phyloP scores from a whole-genome alignment of 2,797 vertebrate genomes.

The Falco columbarius region DNA sequence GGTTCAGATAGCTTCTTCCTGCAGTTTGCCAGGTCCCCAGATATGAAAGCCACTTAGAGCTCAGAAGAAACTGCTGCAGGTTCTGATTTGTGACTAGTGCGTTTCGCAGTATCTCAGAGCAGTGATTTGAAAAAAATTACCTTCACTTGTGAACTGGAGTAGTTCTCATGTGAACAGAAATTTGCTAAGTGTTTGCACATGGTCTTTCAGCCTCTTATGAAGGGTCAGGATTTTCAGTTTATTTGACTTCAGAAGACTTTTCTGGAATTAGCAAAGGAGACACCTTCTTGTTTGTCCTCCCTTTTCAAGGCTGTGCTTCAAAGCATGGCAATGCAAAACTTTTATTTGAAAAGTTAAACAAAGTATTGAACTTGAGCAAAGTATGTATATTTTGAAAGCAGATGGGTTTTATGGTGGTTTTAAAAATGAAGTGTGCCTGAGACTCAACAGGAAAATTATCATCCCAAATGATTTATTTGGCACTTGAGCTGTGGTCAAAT shows the following conservation, averaged over 20 bases:
- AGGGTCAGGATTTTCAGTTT: not conserved
- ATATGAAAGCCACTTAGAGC: not conserved
- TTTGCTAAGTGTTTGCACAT: not conserved
- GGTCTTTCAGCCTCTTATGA: not conserved
- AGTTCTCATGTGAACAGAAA: not conserved
- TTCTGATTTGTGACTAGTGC: not conserved
- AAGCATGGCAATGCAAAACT: not conserved
- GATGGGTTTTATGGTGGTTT: not conserved
- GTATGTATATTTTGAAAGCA: not conserved
- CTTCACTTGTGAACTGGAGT: not conserved
- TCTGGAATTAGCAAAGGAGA: not conserved
- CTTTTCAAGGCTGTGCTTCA: not conserved
- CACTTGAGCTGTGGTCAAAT: not conserved
- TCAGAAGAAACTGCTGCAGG: not conserved
- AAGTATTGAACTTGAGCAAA: not conserved
- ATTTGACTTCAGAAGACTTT: not conserved
- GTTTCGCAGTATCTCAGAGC: not conserved
- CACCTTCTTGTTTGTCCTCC: not conserved
- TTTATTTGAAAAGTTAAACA: not conserved
- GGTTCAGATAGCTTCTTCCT: not conserved
- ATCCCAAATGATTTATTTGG: not conserved
- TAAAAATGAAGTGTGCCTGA: not conserved
- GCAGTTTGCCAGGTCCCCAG: not conserved
- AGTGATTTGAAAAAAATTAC: not conserved
- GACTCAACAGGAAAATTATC: not conserved